phyloP scores from a whole-genome alignment of 1,140 invertebrate genomes.

The Drosophila chauvacae region DNA sequence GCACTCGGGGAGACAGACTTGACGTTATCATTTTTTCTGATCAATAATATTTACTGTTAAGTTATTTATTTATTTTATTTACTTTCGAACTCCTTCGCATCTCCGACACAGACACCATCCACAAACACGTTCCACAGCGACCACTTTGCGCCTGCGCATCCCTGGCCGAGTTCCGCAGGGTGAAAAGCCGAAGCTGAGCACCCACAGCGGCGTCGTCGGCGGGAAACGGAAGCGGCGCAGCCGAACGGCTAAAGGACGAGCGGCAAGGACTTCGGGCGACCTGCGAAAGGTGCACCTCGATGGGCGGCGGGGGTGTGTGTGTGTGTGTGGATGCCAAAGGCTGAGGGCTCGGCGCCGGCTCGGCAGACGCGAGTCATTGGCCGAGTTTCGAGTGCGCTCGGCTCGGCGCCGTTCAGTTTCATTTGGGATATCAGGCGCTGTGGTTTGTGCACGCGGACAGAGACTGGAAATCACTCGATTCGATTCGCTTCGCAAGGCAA shows the following conservation, averaged over 20 bases:
- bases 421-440: conserved; percentile 63
- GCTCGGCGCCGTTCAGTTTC: conserved; percentile 61
- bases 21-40: background rate
- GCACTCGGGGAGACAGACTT: background rate
- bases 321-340: conserved; percentile 12
- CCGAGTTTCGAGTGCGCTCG: conserved; percentile 49
- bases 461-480: conserved; percentile 11
- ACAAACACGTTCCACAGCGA: conserved; percentile 29
- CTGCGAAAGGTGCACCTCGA: conserved; percentile 16
- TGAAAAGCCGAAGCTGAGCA: conserved; percentile 1
- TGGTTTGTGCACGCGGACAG: conserved; percentile 46
- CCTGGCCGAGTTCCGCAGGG: background rate
- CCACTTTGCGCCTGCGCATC: conserved; percentile 32
- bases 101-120: conserved; percentile 23
- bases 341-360: conserved; percentile 1
- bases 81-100: conserved; percentile 22
- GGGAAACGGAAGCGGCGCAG: conserved; percentile 5
- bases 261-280: conserved; percentile 5
- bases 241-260: conserved; percentile 18
- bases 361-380: conserved; percentile 43
- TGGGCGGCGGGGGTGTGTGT: conserved; percentile 2
- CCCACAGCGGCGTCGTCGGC: conserved; percentile 1
- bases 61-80: no score
- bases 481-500: background rate
- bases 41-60: background rate